Conservation (phyloP, 2,797 vertebrate genomes). For the Natrix natrix region DNA sequence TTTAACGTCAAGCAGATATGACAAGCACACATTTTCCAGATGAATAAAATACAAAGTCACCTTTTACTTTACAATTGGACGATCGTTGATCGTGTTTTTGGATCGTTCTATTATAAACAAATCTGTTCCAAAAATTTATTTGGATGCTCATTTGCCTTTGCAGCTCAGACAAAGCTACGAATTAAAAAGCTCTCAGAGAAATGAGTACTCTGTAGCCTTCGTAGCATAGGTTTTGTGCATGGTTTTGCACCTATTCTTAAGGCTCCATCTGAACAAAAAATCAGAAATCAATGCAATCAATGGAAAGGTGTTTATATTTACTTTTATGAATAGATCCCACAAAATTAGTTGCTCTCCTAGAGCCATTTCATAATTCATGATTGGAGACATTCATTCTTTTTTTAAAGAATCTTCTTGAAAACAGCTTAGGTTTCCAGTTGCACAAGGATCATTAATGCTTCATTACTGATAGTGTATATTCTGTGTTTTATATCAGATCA, state of each 20-base stretch:
- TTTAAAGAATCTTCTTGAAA: slow-evolving; percentile 37
- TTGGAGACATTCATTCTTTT: slow-evolving; percentile 1
- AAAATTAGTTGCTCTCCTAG: slow-evolving; percentile 36
- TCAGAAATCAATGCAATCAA: slow-evolving; percentile 7
- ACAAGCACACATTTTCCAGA: slow-evolving; percentile 89
- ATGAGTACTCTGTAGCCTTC: slow-evolving; percentile 58
- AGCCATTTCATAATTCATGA: background rate
- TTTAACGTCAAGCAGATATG: slow-evolving; percentile 89
- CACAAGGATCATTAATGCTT: slow-evolving; percentile 2
- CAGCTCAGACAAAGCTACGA: slow-evolving; percentile 56
- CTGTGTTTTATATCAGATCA: background rate
- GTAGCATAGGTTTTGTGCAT: slow-evolving; percentile 58
- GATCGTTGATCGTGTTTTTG: slow-evolving; percentile 24
- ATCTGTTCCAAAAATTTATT: slow-evolving; percentile 60
- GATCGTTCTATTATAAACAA: slow-evolving; percentile 68
- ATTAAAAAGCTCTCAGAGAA: slow-evolving; percentile 55
- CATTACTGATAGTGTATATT: background rate
- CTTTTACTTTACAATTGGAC: slow-evolving; percentile 79
- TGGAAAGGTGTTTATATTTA: slow-evolving; percentile 39
- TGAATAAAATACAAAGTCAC: slow-evolving; percentile 90
- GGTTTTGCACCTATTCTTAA: slow-evolving; percentile 48
- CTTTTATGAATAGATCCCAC: slow-evolving; percentile 28
- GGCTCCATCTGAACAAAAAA: slow-evolving; percentile 52
- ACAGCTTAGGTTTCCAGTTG: background rate
- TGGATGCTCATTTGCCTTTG: slow-evolving; percentile 71